These are phyloP conservation scores for Rhipidura dahli DNA, from an alignment of 2,113 vertebrate species.

Conservation along the genomic window DNA sequence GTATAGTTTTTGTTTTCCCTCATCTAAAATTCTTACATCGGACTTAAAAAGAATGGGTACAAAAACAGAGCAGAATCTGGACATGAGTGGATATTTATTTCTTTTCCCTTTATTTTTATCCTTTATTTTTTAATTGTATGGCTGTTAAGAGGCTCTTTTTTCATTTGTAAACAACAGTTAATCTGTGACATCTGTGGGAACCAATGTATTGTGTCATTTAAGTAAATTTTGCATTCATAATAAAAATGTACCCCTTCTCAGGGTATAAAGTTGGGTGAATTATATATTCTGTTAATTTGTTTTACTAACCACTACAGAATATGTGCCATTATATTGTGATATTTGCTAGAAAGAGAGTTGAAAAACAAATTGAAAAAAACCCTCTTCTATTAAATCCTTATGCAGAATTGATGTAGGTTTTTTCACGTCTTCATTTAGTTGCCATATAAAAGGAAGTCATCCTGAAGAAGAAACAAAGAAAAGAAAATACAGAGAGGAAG, in stretches of 20 bases:
- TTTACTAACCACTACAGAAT: not conserved
- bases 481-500: not conserved
- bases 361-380: not conserved
- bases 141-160: not conserved
- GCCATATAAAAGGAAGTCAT: not conserved
- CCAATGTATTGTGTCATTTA: not conserved
- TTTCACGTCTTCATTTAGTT: not conserved
- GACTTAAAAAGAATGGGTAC: not conserved
- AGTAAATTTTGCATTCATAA: not conserved
- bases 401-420: fast-evolving
- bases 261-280: not conserved
- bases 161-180: not conserved
- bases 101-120: fast-evolving
- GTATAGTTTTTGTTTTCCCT: not conserved
- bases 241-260: not conserved
- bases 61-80: not conserved
- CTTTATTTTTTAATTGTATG: not conserved
- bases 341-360: not conserved
- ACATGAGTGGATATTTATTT: not conserved
- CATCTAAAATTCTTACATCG: not conserved
- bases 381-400: not conserved
- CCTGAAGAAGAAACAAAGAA: not conserved
- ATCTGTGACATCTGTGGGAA: not conserved
- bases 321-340: not conserved
- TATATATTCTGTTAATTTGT: not conserved